Percentiles rank a stretch among this genome's conserved stretches.
These are phyloP conservation scores for Phortica magna DNA, from an alignment of 2,888 invertebrate genomes.

Conservation along the genomic window DNA sequence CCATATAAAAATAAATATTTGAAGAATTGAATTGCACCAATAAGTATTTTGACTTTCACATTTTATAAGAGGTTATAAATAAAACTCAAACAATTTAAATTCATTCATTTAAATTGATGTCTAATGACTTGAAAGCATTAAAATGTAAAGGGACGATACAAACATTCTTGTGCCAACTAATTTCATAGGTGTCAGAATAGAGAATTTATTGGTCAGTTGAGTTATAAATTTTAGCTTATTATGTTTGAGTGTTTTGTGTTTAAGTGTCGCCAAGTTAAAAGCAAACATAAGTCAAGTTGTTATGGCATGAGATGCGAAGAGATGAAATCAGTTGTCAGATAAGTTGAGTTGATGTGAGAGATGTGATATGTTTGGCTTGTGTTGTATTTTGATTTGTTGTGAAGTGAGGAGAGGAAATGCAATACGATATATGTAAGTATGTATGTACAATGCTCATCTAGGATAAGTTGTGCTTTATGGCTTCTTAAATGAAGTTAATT, in stretches of 20 bases:
- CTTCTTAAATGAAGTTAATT: too few species aligned
- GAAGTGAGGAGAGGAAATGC: too few species aligned
- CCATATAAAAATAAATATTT: not conserved
- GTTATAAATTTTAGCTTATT: slow-evolving; percentile 3
- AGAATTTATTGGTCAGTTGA: not conserved
- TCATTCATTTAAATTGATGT: slow-evolving; percentile 20
- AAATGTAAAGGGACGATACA: not conserved
- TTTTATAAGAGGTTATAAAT: slow-evolving; percentile 24
- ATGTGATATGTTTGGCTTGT: too few species aligned
- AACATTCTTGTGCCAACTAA: not conserved
- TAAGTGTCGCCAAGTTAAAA: slow-evolving; percentile 6
- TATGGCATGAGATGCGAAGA: not conserved
- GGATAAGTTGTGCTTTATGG: too few species aligned
- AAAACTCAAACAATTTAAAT: slow-evolving; percentile 3
- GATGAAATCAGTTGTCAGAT: not conserved
- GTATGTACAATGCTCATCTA: too few species aligned
- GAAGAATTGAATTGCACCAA: slow-evolving; percentile 18
- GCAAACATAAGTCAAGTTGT: slow-evolving; percentile 5
- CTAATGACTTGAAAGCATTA: slow-evolving; percentile 24
- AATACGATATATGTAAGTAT: too few species aligned
- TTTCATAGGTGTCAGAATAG: slow-evolving; percentile 7
- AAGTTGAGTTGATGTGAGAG: too few species aligned
- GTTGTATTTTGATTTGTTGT: too few species aligned
- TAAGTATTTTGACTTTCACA: slow-evolving; percentile 34
- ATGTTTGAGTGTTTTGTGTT: not conserved